Base-by-base conservation (phyloP, 2,888 invertebrate genomes). In the Fissipunctia ypsillon region DNA sequence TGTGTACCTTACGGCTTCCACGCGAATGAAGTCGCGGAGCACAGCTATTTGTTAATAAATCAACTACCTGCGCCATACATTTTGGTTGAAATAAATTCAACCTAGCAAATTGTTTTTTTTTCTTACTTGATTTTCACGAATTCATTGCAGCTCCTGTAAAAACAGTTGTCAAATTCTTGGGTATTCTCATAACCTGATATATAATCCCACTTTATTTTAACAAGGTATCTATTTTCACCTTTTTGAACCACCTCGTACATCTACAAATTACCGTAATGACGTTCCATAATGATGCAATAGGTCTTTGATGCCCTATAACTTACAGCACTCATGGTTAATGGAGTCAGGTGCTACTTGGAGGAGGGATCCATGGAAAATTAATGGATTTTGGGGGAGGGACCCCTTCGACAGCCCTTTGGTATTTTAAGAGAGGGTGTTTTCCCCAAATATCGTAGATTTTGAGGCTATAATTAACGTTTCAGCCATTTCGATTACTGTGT, bases 311-410 rank as follows among this genome's bases (percentile, higher is more conserved):
- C 31, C 45, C 57, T 57, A 59, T 54, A n/a, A 56, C 59, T 56
- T 25, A 31, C 25, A 48, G 43, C 60, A 19, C 52, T 31, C 45
- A 57, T 35, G 54, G 12, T 59, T 72, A 71, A 72, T 75, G 57
- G 41, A 80, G 63, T 64, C 25, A 43, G 68, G 31, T 52, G 65
- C n/a, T 67, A 75, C 66, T 72, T 66, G 65, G 63, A 56, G 16
- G 25, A 25, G 69, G 71, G 52, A n/a, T 60, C 69, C 59, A 57
- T 60, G 60, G 71, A 54, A 43, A 71, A 81, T 84, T 84, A 69
- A 81, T 80, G 69, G 59, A 54, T 67, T 65, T 69, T 19, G 2
- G 19, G 65, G 75, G 45, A 63, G 52, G 31, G 52, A 16, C 16
- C 56, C 25, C 65, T 52, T 71, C 57, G 63, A 67, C 35, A 45